phyloP scores from a whole-genome alignment of 2,797 vertebrate genomes.

The Argentina silus region DNA sequence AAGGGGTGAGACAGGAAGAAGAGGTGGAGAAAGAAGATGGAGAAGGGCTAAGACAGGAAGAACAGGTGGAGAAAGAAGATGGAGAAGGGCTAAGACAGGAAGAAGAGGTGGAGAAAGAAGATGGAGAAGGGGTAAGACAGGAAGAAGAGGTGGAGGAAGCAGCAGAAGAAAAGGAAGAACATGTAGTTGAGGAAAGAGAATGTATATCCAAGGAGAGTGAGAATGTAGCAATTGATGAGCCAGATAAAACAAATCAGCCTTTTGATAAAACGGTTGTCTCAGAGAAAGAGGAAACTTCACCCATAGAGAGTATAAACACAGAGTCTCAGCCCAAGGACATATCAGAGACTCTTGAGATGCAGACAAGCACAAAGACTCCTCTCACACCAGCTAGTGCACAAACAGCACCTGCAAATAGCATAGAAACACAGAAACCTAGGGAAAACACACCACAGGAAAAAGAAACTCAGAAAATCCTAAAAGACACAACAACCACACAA shows the following conservation, averaged over 20 bases:
- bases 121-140: background rate
- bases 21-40: background rate
- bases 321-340: conserved; percentile 26
- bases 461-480: conserved; percentile 5
- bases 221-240: conserved; percentile 1
- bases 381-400: background rate
- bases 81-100: background rate
- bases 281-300: background rate
- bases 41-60: background rate
- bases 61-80: conserved; percentile 13
- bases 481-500: conserved; percentile 4
- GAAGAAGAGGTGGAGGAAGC: conserved; percentile 1
- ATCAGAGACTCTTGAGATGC: background rate
- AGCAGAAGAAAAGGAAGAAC: conserved; percentile 17
- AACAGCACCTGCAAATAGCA: conserved; percentile 17
- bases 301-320: background rate
- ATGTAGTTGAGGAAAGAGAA: background rate
- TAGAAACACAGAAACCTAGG: conserved; percentile 5
- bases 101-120: background rate
- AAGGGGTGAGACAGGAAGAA: background rate
- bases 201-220: conserved; percentile 17
- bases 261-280: background rate
- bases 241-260: conserved; percentile 1
- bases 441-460: background rate
- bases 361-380: background rate